These are phyloP conservation scores for Hypena proboscidalis DNA, from an alignment of 2,888 invertebrate species.

Conservation along the genomic window DNA sequence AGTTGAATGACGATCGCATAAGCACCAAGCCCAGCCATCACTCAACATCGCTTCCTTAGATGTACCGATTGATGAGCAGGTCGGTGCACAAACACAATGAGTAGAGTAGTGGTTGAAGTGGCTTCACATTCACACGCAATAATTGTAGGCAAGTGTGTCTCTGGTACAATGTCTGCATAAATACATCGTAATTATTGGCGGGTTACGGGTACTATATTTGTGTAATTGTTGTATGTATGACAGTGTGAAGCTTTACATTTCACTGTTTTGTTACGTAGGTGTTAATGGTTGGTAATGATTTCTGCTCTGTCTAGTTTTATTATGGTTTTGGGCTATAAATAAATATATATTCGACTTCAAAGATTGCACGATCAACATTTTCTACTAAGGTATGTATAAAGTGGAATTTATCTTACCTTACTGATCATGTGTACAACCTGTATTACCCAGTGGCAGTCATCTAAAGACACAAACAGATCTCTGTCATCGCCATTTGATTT, in stretches of 20 bases:
- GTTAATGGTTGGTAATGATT: slow-evolving; percentile 77
- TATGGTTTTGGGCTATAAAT: no score
- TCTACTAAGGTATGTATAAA: no score
- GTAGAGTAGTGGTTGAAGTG: neutral
- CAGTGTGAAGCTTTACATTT: slow-evolving; percentile 39
- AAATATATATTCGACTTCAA: no score
- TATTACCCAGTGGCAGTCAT: no score
- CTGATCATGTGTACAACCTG: no score
- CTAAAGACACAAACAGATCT: no score
- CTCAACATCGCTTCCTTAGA: neutral
- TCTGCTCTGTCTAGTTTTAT: no score
- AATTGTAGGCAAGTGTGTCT: neutral
- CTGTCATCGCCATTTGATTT: no score
- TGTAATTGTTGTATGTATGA: neutral
- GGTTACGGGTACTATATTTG: neutral
- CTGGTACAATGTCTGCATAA: slow-evolving; percentile 2
- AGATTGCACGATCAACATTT: no score
- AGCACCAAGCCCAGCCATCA: no score
- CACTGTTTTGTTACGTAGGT: slow-evolving; percentile 62
- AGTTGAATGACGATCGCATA: no score
- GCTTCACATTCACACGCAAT: neutral
- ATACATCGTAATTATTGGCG: neutral
- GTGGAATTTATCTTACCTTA: no score
- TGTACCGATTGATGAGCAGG: neutral
- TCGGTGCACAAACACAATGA: slow-evolving; percentile 3